phyloP scores from a whole-genome alignment of 1,140 invertebrate species.

The Augochlora pura region DNA sequence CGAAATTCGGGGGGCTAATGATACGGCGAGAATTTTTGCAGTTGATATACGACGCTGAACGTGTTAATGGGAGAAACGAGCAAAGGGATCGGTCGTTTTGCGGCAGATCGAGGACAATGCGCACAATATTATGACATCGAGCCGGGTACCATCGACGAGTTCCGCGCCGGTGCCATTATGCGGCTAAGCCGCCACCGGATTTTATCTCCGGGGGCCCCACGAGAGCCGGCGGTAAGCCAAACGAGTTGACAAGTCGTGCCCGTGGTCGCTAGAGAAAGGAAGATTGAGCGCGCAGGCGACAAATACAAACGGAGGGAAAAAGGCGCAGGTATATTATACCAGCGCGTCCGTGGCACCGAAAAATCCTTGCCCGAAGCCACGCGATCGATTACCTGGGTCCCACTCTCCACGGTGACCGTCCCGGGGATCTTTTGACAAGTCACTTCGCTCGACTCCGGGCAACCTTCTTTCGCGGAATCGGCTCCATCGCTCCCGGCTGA shows the following conservation, averaged over 20 bases:
- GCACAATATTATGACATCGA: conserved; percentile 65
- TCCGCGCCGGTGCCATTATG: conserved; percentile 45
- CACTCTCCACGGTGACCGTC: not conserved
- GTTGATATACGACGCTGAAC: too few species aligned
- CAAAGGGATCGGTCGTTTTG: not conserved
- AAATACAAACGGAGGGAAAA: conserved; percentile 38
- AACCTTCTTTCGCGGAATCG: conserved; percentile 52
- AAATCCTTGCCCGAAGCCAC: conserved; percentile 41
- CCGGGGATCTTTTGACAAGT: conserved; percentile 54
- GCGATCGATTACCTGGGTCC: conserved; percentile 54
- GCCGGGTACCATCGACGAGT: conserved; percentile 45
- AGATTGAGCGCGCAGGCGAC: conserved; percentile 1
- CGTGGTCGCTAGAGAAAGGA: not conserved
- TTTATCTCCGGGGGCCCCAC: conserved; percentile 50
- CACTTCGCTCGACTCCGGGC: conserved; percentile 46
- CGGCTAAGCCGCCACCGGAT: conserved; percentile 58
- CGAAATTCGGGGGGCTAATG: too few species aligned
- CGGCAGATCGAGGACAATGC: not conserved
- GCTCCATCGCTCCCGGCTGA: conserved; percentile 27
- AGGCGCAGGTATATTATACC: conserved; percentile 18
- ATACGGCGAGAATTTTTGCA: too few species aligned
- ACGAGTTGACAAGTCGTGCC: conserved; percentile 49
- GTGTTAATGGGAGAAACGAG: not conserved
- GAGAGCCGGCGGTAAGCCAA: conserved; percentile 43
- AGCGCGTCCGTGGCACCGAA: conserved; percentile 14